Base-by-base conservation (phyloP, 1,140 invertebrate species). In the Drosophila subobscura region DNA sequence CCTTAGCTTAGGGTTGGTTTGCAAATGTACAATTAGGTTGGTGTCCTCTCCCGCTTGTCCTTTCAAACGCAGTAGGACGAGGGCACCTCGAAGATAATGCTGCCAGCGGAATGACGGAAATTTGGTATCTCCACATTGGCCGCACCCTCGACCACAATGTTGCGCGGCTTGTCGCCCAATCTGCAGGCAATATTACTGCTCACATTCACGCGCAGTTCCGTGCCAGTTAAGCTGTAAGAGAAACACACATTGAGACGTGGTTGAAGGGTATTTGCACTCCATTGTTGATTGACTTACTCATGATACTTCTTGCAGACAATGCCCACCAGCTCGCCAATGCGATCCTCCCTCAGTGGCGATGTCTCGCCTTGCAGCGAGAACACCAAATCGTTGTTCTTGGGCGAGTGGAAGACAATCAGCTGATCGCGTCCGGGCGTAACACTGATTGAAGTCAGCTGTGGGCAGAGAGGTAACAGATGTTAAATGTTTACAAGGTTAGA, bases 361-460 rank as follows among this genome's bases (percentile, higher is more conserved):
- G 77, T 53, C 66, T 91, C 90, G 14, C 80, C 81, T 25, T 90
- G 78, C 44, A 98, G 92, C 5, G 96, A 95, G 16, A 98, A 92
- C 5, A 99, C 93, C 33, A 99, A 95, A 80, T 99, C 95, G 92
- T 99, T 98, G 91, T 98, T 98, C 23, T 94, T 94, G 66, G 95
- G 95, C 3, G 98, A 95, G 91, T 99, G 98, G 72, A 99, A 94
- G 7, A 97, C 95, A 57, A 98, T 94, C 52, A 99, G 93, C 89
- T 99, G 98, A 91, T 98, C 98, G 67, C 93, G 94, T 2, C 95
- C 96, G 10, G 96, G 94, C n/a, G 94, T 96, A 1, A 98, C 93
- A 83, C 95, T 97, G 1, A 97, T 79, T 5, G 96, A 95, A n/a
- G 95, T 96, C 4, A 98, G 93, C 94, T 96, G 76, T 14, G n/a